Evolutionary conservation across 2,113 vertebrate species (phyloP).

Genomic region (Stegastes partitus): DNA sequence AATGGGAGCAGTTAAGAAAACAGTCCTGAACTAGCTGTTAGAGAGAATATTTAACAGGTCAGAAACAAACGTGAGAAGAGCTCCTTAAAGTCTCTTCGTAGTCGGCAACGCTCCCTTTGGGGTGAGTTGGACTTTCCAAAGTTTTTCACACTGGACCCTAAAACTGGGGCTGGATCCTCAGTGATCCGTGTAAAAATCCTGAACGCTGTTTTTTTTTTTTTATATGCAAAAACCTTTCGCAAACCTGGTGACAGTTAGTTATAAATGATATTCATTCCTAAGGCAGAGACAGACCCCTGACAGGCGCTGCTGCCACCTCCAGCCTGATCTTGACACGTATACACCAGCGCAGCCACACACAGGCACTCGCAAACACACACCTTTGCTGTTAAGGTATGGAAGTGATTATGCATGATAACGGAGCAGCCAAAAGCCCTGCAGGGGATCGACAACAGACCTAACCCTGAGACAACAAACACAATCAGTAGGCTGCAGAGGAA

Average conservation of each 20-base stretch:
- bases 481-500: conserved; percentile 63
- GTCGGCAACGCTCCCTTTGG: not conserved
- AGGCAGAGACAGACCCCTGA: conserved; percentile 52
- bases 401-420: conserved; percentile 79
- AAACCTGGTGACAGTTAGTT: conserved; percentile 41
- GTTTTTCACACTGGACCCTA: conserved; percentile 1
- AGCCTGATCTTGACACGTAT: conserved; percentile 63
- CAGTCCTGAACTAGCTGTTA: conserved; percentile 26
- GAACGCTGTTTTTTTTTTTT: not conserved
- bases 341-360: conserved; percentile 63
- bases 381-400: conserved; percentile 73
- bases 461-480: conserved; percentile 82
- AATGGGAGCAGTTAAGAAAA: conserved; percentile 36
- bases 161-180: not conserved
- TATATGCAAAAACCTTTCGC: not conserved
- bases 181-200: conserved; percentile 5
- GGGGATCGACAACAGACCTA: conserved; percentile 80
- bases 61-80: conserved; percentile 33
- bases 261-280: conserved; percentile 56
- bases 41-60: conserved; percentile 22
- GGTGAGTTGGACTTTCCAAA: not conserved
- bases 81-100: conserved; percentile 18
- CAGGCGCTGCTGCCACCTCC: conserved; percentile 45
- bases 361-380: conserved; percentile 57
- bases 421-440: conserved; percentile 63